phyloP scores from a whole-genome alignment of 2,113 vertebrate genomes.

The Steatornis caripensis region DNA sequence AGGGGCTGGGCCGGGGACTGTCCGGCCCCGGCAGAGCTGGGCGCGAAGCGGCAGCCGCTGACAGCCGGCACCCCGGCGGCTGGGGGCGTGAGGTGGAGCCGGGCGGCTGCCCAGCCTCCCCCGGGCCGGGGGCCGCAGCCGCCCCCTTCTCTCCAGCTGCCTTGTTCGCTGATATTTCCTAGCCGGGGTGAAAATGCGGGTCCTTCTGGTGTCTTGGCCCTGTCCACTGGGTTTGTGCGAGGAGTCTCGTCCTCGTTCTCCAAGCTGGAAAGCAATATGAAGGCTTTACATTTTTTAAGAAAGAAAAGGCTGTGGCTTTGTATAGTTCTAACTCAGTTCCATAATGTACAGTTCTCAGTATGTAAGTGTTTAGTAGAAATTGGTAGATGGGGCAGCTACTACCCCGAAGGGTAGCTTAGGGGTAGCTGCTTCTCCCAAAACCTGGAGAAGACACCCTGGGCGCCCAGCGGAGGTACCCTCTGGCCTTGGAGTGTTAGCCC shows the following conservation, averaged over 20 bases:
- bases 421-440: not conserved
- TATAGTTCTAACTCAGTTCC: rapidly evolving
- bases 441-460: not conserved
- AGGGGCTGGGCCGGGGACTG: not conserved
- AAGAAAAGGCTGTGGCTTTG: not conserved
- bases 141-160: not conserved
- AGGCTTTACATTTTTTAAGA: not conserved
- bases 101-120: not conserved
- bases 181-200: rapidly evolving
- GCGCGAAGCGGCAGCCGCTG: not conserved
- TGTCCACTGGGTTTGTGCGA: not conserved
- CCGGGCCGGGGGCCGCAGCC: not conserved
- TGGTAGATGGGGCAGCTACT: not conserved
- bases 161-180: not conserved
- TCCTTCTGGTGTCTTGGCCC: not conserved
- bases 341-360: not conserved
- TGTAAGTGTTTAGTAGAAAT: rapidly evolving
- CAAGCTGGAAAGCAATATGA: not conserved
- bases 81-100: not conserved
- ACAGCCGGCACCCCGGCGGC: not conserved
- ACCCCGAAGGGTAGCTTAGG: too few relatives aligned
- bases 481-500: too few relatives aligned
- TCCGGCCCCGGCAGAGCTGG: not conserved
- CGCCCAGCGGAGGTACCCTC: rapidly evolving
- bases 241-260: not conserved